A percentile compares a stretch with the other conserved stretches of the same genome.
These are phyloP conservation scores for Ameiurus melas DNA, from an alignment of 2,113 vertebrate genomes.

Conservation along the genomic window DNA sequence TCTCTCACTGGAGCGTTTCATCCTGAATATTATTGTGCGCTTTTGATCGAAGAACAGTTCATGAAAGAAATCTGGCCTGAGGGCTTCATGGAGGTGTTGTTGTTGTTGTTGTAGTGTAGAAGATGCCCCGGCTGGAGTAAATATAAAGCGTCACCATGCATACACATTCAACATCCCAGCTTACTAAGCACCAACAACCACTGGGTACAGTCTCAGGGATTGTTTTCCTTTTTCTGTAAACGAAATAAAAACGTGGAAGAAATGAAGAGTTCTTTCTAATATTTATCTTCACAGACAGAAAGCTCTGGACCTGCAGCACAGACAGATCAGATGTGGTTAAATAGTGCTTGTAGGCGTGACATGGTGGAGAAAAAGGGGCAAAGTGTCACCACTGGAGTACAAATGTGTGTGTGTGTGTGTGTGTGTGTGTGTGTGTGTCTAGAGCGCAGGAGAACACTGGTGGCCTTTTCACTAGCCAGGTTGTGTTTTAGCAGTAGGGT, in stretches of 20 bases:
- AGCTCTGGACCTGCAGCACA: not conserved
- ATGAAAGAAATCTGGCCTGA: no score
- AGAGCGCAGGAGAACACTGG: slow-evolving; percentile 13
- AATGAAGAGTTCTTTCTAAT: not conserved
- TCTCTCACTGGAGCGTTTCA: no score
- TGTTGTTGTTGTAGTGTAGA: no score
- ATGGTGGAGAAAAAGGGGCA: no score
- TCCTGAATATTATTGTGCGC: no score
- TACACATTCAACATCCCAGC: no score
- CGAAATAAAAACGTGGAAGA: not conserved
- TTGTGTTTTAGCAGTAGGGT: slow-evolving; percentile 31
- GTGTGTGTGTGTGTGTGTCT: slow-evolving; percentile 1
- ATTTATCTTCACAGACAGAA: not conserved
- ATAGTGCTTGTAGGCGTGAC: no score
- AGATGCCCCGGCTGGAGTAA: not conserved
- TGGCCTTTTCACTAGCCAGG: slow-evolving; percentile 4
- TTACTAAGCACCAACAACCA: not conserved
- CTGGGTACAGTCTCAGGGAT: no score
- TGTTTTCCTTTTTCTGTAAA: not conserved
- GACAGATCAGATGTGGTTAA: not conserved
- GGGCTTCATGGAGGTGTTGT: no score
- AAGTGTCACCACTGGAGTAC: no score
- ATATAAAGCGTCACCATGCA: not conserved
- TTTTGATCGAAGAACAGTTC: no score
- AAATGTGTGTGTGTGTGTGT: not conserved